These are phyloP conservation scores for Hormaphis cornu DNA, from an alignment of 1,140 invertebrate genomes.

Conservation along the genomic window DNA sequence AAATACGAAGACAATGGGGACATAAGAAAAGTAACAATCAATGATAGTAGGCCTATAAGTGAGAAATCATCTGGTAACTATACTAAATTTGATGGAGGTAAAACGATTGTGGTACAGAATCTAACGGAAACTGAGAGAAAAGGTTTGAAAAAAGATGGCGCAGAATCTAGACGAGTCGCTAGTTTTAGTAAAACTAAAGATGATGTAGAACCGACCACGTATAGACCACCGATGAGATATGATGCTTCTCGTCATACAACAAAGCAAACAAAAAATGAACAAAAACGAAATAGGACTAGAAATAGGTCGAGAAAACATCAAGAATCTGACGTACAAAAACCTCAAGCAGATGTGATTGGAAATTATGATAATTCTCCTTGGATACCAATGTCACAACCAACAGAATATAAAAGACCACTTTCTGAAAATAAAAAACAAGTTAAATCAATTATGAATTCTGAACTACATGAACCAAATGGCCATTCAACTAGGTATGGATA, in stretches of 20 bases:
- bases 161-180: neutral
- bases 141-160: conserved; percentile 4
- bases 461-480: neutral
- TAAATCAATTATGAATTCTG: conserved; percentile 6
- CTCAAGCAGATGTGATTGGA: conserved; percentile 7
- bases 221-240: neutral
- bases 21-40: neutral
- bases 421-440: neutral
- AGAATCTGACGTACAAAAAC: neutral
- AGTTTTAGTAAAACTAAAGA: conserved; percentile 17
- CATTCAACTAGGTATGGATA: conserved; percentile 8
- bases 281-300: neutral
- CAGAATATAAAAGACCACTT: neutral
- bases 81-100: neutral
- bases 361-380: conserved; percentile 29
- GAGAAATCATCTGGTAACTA: conserved; percentile 6
- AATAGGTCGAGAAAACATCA: neutral
- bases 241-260: neutral
- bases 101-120: conserved; percentile 11
- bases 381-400: conserved; percentile 30
- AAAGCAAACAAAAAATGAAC: neutral
- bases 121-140: neutral
- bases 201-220: conserved; percentile 21
- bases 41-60: neutral
- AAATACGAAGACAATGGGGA: neutral